Evolutionary conservation across 2,113 vertebrate genomes (phyloP).

Genomic region (Boleophthalmus pectinirostris): DNA sequence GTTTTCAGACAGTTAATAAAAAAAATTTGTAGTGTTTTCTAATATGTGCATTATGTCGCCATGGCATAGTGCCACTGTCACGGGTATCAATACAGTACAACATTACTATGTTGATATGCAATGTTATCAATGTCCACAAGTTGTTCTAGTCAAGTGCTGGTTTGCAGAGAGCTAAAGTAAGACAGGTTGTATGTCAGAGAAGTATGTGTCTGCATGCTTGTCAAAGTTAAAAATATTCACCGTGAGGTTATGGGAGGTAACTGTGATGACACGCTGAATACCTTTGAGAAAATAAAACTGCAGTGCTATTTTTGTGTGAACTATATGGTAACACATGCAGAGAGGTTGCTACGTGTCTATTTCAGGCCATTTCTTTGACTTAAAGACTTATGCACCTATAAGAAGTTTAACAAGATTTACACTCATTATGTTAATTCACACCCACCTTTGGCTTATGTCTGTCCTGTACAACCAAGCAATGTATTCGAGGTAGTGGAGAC

Average conservation of each 20-base stretch:
- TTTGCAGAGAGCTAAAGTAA: not conserved
- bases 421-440: conserved; percentile 1
- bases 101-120: not conserved
- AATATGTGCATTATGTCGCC: too few species aligned
- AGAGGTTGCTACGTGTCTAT: not conserved
- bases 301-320: not conserved
- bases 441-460: not conserved
- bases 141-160: not conserved
- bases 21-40: too few species aligned
- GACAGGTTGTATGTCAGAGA: not conserved
- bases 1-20: too few species aligned
- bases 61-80: too few species aligned
- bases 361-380: not conserved
- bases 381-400: not conserved
- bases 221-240: conserved; percentile 10
- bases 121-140: not conserved
- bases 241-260: conserved; percentile 4
- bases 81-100: not conserved
- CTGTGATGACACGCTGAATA: conserved; percentile 4
- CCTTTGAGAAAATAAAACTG: conserved; percentile 2
- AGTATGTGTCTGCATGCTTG: conserved; percentile 2
- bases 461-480: not conserved
- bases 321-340: not conserved
- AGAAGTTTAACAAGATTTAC: not conserved
- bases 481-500: not conserved